Base-by-base conservation (phyloP, 2,888 invertebrate species). In the Ariolimax columbianus region DNA sequence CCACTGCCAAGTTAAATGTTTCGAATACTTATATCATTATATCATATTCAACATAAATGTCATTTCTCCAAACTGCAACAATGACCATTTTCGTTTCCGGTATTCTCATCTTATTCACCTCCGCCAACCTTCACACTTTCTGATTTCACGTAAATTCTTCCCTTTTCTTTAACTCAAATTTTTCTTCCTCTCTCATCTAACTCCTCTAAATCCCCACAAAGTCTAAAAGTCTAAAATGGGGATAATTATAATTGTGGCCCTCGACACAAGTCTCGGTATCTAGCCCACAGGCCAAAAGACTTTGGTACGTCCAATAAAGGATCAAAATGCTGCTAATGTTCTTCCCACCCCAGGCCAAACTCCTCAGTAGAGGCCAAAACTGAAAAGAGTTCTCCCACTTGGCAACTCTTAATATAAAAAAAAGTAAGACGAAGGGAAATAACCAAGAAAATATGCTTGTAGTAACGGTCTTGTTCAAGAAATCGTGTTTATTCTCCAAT, bases 241-340 rank as follows among this genome's bases (percentile, higher is more conserved):
- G 63, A 79, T 51, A 73, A 78, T 84, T 82, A 82, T 75, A 77
- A 82, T 75, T 82, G 77, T 51, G 43, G n/a, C 59, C 36, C 47
- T 66, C 26, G 36, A 72, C 70, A 55, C 72, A 80, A 72, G 70
- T 23, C 72, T 72, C 51, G n/a, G 26, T 38, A 55, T 81, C 51
- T 7, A 17, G 68, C 55, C 81, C 51, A 59, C 47, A 72, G 81
- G 72, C 55, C 51, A 47, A 40, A 72, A 47, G 55, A 72, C 40
- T 81, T 51, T 72, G 72, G 55, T 81, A 36, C 26, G 30, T 51
- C 72, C 72, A 55, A 33, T 81, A 51, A 81, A 55, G 72, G 72
- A 81, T 72, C 55, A 81, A 51, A 72, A 47, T 72, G 72, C 55
- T 26, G 55, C 55, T 70, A 81, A 81, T 81, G 81, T 72, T 9